Base-by-base conservation (phyloP, 2,888 invertebrate genomes). In the Trichacis sp. region DNA sequence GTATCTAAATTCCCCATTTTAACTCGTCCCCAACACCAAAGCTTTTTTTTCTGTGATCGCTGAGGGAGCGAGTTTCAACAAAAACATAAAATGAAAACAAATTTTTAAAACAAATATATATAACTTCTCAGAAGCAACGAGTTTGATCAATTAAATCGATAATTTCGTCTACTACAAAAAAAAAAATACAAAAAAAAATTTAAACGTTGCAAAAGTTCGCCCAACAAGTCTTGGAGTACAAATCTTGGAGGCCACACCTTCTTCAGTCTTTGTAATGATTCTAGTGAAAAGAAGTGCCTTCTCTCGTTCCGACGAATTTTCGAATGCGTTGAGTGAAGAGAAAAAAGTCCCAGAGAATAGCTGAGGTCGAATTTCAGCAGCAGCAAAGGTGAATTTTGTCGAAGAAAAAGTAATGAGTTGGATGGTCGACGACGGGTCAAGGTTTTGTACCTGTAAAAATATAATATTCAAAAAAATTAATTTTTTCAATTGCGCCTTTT, bases 291-390 rank as follows among this genome's bases (percentile, higher is more conserved):
- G n/a, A 36, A 64, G 52, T 48, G 48, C 43, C 51, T 49, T 42
- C 48, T 57, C 46, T 18, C 30, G 15, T 53, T 53, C n/a, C 6
- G 14, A 17, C n/a, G 5, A 4, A 29, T n/a, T 17, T 42, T 77
- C 72, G n/a, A n/a, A 56, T 76, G 72, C 62, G 63, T 73, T 74
- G 3, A 24, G 63, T 74, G 68, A 73, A 75, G 72, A 69, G 73
- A 58, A 64, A 78, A 79, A 75, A 78, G 77, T 82, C 80, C 80
- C 74, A 78, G 76, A 74, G 71, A 68, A 71, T 76, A 74, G 80
- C 80, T 79, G 75, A 74, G 73, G 80, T 81, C 77, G 70, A 76
- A 72, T 73, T 76, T 79, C 80, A 81, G 80, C 79, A 80, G 75
- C 74, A 19, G 49, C 50, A 74, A n/a, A n/a, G n/a, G n/a, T n/a